Evolutionary conservation across 30 jellyfish, hydroid and myxozoan genomes (phyloP).

Genomic region (Hydractinia symbiolongicarpus): DNA sequence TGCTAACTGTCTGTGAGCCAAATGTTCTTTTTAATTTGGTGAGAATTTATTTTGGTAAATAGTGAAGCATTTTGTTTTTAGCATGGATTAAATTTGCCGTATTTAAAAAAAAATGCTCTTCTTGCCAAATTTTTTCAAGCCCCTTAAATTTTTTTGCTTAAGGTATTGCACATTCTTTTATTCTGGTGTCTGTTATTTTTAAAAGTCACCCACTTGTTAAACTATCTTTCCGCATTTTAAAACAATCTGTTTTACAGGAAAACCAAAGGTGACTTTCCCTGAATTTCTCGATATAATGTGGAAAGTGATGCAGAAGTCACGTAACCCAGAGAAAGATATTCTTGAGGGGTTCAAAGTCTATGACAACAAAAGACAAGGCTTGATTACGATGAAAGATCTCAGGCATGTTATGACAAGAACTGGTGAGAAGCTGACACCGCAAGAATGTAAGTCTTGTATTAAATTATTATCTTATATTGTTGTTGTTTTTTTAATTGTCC

Average conservation of each 20-base stretch:
- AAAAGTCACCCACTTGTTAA: too few species aligned
- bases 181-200: too few species aligned
- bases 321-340: conserved; percentile 51
- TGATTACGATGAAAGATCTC: conserved; percentile 59
- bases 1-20: background rate
- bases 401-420: conserved; percentile 79
- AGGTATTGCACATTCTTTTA: too few species aligned
- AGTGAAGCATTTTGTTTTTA: background rate
- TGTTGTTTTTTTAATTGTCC: background rate
- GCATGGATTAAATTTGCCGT: background rate
- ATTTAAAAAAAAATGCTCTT: background rate
- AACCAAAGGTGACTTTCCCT: conserved; percentile 83
- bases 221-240: too few species aligned
- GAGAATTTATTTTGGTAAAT: too few species aligned
- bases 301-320: conserved; percentile 36
- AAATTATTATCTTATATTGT: too few species aligned
- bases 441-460: conserved; percentile 64
- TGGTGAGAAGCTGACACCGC: conserved; percentile 70
- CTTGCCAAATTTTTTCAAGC: background rate
- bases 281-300: conserved; percentile 70
- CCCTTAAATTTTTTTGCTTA: too few species aligned
- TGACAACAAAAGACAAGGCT: conserved; percentile 52
- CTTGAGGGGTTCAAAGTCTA: conserved; percentile 66
- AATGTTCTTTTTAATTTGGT: too few species aligned
- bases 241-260: conserved; percentile 54